Evolutionary conservation across 2,888 invertebrate species (phyloP), one percentile per base, ranked within the genome.

Genomic region (Oscheius sp.): DNA sequence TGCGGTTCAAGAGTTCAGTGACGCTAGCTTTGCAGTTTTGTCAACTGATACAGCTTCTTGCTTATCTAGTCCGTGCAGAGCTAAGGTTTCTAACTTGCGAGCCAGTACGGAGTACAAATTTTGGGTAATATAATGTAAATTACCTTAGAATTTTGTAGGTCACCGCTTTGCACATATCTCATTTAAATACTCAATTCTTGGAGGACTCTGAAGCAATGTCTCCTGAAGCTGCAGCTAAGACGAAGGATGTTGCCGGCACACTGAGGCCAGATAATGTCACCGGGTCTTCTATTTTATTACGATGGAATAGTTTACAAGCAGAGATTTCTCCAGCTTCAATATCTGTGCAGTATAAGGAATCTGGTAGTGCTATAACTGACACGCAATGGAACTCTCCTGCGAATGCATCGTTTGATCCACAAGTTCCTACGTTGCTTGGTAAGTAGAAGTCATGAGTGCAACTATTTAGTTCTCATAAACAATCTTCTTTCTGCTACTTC

Each of bases 91-190:
- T 2, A 85, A 85, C 67, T 72, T 85, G 8, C 74, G 85, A 9
- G 78, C 85, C 17, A 78, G 81, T 12, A 80, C 77, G 5, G 82
- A 82, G 44, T 85, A 85, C 72, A 82, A 82, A 28, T 85, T 85
- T 71, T 85, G 82, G 82, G 82, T 82, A n/a, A n/a, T 57, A 3
- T 47, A 47, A 59, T 17, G 20, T 9, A 22, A 22, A 8, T 44
- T 38, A 20, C 6, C 9, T 20, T 28, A 2, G 22, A 2, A 32
- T n/a, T 22, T 38, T 72, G 47, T 33, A 80, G 80, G 68, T 81
- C 9, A 82, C 81, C 2, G 85, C 85, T 0, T 70, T 85, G n/a
- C 85, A 85, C 66, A 74, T 77, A 14, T 78, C 76, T n/a, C 80
- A 80, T 36, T 56, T 84, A 45, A 77, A 81, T 26, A 63, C 76